These are phyloP conservation scores for Timema podura DNA, from an alignment of 2,888 invertebrate genomes.

Conservation along the genomic window DNA sequence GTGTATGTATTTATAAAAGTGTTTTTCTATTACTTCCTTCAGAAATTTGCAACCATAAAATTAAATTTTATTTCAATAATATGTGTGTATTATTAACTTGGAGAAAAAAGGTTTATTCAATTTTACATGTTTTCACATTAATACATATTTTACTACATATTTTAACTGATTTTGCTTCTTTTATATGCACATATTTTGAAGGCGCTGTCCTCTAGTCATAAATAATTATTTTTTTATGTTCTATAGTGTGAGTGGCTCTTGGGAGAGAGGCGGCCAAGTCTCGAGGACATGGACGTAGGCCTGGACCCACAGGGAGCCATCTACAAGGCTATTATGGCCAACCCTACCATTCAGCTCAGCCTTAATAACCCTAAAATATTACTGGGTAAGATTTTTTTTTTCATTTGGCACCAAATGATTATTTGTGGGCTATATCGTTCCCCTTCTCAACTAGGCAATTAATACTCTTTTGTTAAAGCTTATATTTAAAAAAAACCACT, in stretches of 20 bases:
- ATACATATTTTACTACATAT: no score
- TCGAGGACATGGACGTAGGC: constrained; percentile 55
- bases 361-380: constrained; percentile 62
- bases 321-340: constrained; percentile 58
- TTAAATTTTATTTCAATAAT: no score
- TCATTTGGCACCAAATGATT: neutral
- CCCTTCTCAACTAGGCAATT: neutral
- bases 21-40: no score
- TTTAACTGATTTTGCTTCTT: no score
- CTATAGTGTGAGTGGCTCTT: constrained; percentile 59
- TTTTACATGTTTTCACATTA: no score
- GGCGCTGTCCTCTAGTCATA: neutral
- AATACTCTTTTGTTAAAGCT: neutral
- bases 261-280: constrained; percentile 52
- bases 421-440: neutral
- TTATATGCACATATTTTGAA: no score
- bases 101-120: no score
- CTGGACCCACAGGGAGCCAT: constrained; percentile 57
- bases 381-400: constrained; percentile 47
- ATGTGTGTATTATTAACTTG: no score
- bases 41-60: no score
- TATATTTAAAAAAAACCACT: no score
- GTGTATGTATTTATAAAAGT: no score
- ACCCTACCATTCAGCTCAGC: constrained; percentile 61
- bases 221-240: constrained; percentile 21